These are phyloP conservation scores for Stenodema calcarata DNA, from an alignment of 2,888 invertebrate genomes.

Conservation along the genomic window DNA sequence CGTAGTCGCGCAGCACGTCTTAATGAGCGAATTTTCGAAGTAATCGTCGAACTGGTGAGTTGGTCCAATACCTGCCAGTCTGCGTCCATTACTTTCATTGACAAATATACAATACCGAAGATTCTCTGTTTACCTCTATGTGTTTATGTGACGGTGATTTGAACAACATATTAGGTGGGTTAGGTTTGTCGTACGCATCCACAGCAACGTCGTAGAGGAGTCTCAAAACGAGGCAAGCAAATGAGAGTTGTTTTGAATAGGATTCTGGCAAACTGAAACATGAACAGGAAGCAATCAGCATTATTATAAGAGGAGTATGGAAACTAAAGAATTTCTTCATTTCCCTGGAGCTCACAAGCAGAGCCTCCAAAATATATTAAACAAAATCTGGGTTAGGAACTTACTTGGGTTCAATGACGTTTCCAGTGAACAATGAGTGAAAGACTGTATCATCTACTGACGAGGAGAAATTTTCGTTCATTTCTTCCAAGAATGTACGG, in stretches of 20 bases:
- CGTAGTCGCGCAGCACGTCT: too few species aligned
- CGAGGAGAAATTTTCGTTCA: slow-evolving; percentile 61
- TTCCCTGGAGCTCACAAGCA: too few species aligned
- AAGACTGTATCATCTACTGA: slow-evolving; percentile 64
- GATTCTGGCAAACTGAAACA: slow-evolving; percentile 69
- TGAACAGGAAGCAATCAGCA: background rate
- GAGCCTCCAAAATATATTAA: too few species aligned
- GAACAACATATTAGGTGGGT: slow-evolving; percentile 60
- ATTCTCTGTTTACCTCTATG: slow-evolving; percentile 67
- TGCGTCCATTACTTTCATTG: too few species aligned
- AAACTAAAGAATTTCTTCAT: too few species aligned
- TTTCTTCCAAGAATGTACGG: slow-evolving; percentile 64
- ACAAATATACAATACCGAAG: too few species aligned
- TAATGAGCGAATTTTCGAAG: too few species aligned
- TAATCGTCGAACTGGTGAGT: too few species aligned
- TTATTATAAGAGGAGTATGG: too few species aligned
- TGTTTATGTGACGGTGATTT: slow-evolving; percentile 60
- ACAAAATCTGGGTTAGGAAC: slow-evolving; percentile 53
- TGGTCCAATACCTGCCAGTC: too few species aligned
- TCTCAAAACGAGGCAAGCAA: slow-evolving; percentile 84
- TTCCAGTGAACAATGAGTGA: slow-evolving; percentile 79
- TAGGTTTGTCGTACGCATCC: slow-evolving; percentile 92
- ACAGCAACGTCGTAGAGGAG: slow-evolving; percentile 93
- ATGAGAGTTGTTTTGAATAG: slow-evolving; percentile 79
- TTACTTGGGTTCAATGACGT: slow-evolving; percentile 74